These are phyloP conservation scores for Zaprionus ornatus DNA, from an alignment of 1,140 invertebrate species.

Conservation along the genomic window DNA sequence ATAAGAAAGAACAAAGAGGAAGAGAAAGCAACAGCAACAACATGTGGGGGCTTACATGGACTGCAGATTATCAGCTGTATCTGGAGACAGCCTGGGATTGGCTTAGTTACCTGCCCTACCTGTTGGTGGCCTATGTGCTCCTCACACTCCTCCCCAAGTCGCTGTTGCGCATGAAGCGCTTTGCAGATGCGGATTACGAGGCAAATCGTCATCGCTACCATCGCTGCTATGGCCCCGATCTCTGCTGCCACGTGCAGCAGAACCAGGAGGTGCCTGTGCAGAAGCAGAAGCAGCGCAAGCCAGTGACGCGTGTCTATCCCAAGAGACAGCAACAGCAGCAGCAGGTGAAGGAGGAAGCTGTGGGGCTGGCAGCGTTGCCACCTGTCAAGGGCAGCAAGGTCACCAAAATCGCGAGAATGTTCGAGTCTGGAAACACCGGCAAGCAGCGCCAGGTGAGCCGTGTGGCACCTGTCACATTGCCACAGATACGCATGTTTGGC, in stretches of 20 bases:
- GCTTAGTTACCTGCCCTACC: constrained; percentile 56
- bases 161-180: constrained; percentile 63
- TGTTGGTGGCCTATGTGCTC: constrained; percentile 65
- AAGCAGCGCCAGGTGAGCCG: constrained; percentile 58
- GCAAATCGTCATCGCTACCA: constrained; percentile 69
- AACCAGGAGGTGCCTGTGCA: constrained; percentile 38
- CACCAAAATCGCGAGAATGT: constrained; percentile 79
- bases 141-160: constrained; percentile 77
- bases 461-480: constrained; percentile 55
- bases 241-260: constrained; percentile 64
- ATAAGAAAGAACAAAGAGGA: constrained; percentile 13
- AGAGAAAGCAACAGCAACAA: constrained; percentile 1
- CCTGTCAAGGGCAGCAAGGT: constrained; percentile 69
- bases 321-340: constrained; percentile 57
- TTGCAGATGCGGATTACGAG: constrained; percentile 73
- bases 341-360: constrained; percentile 16
- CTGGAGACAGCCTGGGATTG: constrained; percentile 60
- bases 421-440: constrained; percentile 57
- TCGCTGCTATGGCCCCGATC: constrained; percentile 76
- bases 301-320: constrained; percentile 74
- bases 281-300: constrained; percentile 72
- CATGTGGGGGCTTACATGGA: not conserved
- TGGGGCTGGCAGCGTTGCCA: not conserved
- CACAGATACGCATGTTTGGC: constrained; percentile 66
- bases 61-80: constrained; percentile 58